phyloP scores from a whole-genome alignment of 2,797 vertebrate genomes.

The Chelmon rostratus region DNA sequence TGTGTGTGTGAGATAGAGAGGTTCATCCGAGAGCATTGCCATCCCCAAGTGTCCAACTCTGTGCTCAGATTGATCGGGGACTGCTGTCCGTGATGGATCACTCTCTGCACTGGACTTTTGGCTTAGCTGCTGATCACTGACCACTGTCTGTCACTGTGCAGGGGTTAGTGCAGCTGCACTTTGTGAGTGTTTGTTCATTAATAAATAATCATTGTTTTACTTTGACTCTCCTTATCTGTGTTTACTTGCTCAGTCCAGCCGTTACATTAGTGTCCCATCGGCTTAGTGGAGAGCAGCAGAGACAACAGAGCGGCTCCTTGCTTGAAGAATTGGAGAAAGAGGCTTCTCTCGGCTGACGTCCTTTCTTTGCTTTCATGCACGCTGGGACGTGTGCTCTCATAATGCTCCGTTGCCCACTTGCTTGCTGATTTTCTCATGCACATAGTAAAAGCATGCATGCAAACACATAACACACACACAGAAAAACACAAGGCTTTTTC shows the following conservation, averaged over 20 bases:
- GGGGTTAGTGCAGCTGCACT: constrained; percentile 37
- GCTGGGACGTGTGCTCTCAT: constrained; percentile 15
- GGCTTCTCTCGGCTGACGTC: constrained; percentile 10
- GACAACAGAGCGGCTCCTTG: constrained; percentile 6
- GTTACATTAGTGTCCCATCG: constrained; percentile 44
- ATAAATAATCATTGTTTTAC: constrained; percentile 51
- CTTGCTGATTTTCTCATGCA: constrained; percentile 24
- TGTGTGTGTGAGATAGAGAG: constrained; percentile 33
- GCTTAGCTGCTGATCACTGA: constrained; percentile 67
- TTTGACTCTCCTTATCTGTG: constrained; percentile 42
- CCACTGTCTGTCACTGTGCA: constrained; percentile 46
- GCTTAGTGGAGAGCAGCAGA: constrained; percentile 20
- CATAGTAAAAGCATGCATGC: constrained; percentile 15
- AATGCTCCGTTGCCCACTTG: constrained; percentile 16
- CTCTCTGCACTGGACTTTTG: constrained; percentile 54
- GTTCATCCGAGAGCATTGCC: constrained; percentile 37
- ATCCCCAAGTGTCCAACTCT: constrained; percentile 49
- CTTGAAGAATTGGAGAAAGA: constrained; percentile 32
- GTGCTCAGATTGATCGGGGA: constrained; percentile 66
- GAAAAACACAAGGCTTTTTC: constrained; percentile 2
- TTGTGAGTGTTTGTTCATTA: constrained; percentile 37
- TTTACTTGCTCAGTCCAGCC: constrained; percentile 40
- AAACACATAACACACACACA: constrained; percentile 2
- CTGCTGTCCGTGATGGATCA: constrained; percentile 67
- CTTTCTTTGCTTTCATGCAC: constrained; percentile 38